These are phyloP conservation scores for Parapsyche elsis DNA, from an alignment of 1,140 invertebrate genomes.

Conservation along the genomic window DNA sequence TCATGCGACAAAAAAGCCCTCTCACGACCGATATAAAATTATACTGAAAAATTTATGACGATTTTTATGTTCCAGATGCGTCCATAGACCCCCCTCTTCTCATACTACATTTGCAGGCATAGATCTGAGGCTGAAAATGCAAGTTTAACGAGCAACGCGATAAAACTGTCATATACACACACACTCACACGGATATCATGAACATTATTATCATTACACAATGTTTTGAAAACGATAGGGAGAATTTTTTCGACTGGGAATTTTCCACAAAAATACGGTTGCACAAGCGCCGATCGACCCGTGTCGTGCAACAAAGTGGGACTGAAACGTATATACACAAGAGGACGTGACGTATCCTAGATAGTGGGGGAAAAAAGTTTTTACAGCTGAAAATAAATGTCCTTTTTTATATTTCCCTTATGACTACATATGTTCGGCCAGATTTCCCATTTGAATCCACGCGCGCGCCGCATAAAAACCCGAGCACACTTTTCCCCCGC, in stretches of 20 bases:
- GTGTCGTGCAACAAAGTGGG: conserved; percentile 17
- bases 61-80: conserved; percentile 25
- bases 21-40: conserved; percentile 29
- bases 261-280: too few relatives aligned
- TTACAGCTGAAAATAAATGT: not conserved
- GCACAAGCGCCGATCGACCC: not conserved
- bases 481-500: conserved; percentile 27
- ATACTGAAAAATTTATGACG: conserved; percentile 21
- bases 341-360: conserved; percentile 13
- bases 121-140: conserved; percentile 26
- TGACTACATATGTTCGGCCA: conserved; percentile 31
- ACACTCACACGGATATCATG: not conserved
- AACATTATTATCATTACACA: too few relatives aligned
- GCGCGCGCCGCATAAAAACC: conserved; percentile 40
- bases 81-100: not conserved
- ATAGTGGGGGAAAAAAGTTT: not conserved
- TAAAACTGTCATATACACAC: not conserved
- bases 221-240: too few relatives aligned
- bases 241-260: too few relatives aligned
- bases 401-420: conserved; percentile 50
- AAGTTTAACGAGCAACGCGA: conserved; percentile 27
- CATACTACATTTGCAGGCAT: not conserved
- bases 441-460: conserved; percentile 46
- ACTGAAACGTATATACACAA: conserved; percentile 17
- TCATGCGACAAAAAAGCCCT: conserved; percentile 6